Conservation (phyloP, 2,888 invertebrate genomes). For the Drosophila mettleri region DNA sequence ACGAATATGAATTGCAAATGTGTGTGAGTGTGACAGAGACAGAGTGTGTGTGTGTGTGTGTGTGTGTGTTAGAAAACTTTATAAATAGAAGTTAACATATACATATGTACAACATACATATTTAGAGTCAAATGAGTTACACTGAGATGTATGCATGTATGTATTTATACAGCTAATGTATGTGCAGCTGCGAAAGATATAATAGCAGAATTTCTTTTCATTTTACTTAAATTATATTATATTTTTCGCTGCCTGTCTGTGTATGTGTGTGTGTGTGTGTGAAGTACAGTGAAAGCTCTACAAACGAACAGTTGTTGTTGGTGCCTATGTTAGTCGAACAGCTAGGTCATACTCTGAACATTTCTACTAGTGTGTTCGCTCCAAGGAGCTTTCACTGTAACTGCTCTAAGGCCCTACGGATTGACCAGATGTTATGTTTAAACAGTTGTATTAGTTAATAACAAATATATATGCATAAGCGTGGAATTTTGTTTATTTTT, state of each 20-base stretch:
- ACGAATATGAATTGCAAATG: constrained; percentile 47
- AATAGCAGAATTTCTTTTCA: no score
- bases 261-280: not conserved
- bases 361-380: not conserved
- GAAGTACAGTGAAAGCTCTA: constrained; percentile 11
- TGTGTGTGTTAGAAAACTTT: not conserved
- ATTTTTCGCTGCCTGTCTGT: not conserved
- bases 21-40: constrained; percentile 8
- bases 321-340: not conserved
- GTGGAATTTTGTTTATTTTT: constrained; percentile 37
- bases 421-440: constrained; percentile 26
- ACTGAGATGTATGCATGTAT: constrained; percentile 20
- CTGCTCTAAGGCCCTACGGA: constrained; percentile 39
- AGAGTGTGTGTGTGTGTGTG: not conserved
- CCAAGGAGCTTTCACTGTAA: constrained; percentile 13
- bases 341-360: not conserved
- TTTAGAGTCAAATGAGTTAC: constrained; percentile 27
- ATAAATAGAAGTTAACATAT: constrained; percentile 20
- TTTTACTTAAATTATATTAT: no score
- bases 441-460: constrained; percentile 25
- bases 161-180: constrained; percentile 17
- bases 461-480: constrained; percentile 56
- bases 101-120: constrained; percentile 38
- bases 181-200: not conserved
- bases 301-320: not conserved